Base-by-base conservation (phyloP, 2,797 vertebrate genomes). In the Gadopsis bispinosus region DNA sequence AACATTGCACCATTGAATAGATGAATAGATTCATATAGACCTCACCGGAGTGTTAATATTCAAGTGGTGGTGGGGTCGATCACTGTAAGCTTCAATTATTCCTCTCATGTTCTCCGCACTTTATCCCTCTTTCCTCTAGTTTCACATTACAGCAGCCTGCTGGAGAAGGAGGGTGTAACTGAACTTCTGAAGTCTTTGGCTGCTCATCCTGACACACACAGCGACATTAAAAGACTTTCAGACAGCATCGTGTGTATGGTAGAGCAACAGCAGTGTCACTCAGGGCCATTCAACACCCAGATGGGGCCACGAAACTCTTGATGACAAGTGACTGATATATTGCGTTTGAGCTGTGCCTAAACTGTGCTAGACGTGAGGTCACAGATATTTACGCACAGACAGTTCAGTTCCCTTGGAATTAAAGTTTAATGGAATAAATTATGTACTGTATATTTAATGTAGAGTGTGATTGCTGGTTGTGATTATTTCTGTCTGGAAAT, bases 131-230 rank as follows among this genome's bases (percentile, higher is more conserved):
- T 4, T 82, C 59, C 89, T 91, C 31, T 90, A 98, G 97, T 95
- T 1, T 88, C 95, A 62, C 95, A 96, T 60, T 98, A 98, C 87
- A 96, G 96, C 91, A 93, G 91, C 87, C 97, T 98, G 96, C 91
- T 98, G 83, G 96, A 96, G 80, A 92, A 92, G 88, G 97, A 98
- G 89, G 97, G 96, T 26, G 96, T 97, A 63, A 86, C 95, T 60
- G 96, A 95, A 73, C 95, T 96, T 65, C 92, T 98, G 71, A 95
- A 94, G 85, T 95, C 93, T 86, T 94, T 98, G 91, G 95, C 94
- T 88, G 92, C 94, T 48, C 96, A 97, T 0, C 92, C 94, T 29
- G 92, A 95, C 87, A 97, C 96, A 12, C 96, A 98, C 87, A 87
- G 91, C 3, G 95, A 98, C 0, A 93, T 98, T 77, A 96, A 95